A percentile compares a stretch with the other conserved stretches of the same genome.
Conservation (phyloP, 2,113 vertebrate species). For the Ochotona princeps region DNA sequence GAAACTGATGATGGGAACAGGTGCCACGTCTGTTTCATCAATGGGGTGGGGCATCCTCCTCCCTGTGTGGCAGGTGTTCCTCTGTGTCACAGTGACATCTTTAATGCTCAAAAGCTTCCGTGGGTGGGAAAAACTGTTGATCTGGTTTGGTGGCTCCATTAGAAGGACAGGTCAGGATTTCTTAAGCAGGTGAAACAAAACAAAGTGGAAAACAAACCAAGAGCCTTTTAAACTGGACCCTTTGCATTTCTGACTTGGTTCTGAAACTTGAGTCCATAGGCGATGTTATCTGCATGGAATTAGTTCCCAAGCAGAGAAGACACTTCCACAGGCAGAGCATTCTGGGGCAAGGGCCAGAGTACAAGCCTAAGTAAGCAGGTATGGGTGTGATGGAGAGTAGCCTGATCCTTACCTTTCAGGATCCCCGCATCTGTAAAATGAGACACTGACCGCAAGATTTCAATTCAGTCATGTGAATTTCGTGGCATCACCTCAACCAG, state of each 20-base stretch:
- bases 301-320: not conserved
- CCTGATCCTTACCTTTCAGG: not conserved
- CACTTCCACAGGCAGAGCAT: not conserved
- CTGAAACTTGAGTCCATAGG: not conserved
- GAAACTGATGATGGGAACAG: not conserved
- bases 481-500: not conserved
- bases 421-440: not conserved
- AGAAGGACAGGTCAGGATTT: conserved; percentile 36
- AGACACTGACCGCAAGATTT: not conserved
- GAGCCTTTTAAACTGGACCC: not conserved
- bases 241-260: conserved; percentile 34
- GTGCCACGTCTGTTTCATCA: rapidly evolving
- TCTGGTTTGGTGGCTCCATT: not conserved
- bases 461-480: not conserved
- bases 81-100: not conserved
- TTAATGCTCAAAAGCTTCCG: not conserved
- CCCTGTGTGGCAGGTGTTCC: not conserved
- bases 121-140: not conserved
- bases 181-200: not conserved
- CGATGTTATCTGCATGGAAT: not conserved
- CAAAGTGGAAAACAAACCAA: not conserved
- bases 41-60: rapidly evolving
- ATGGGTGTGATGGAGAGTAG: not conserved
- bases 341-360: too few relatives aligned
- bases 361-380: rapidly evolving